phyloP scores from a whole-genome alignment of 2,113 vertebrate genomes.

The Scytalopus superciliaris region DNA sequence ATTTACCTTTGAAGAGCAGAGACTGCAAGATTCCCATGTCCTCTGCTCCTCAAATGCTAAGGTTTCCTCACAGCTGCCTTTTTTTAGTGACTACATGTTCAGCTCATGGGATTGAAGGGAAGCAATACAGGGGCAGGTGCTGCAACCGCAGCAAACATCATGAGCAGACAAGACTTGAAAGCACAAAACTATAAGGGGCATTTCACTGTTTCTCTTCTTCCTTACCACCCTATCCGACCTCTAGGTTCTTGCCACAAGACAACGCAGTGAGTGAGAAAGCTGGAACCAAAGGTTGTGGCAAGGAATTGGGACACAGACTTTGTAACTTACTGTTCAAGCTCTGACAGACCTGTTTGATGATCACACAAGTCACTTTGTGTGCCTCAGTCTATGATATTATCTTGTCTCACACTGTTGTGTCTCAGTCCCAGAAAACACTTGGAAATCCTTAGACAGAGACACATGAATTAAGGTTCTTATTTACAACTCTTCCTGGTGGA shows the following conservation, averaged over 20 bases:
- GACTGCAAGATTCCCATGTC: not conserved
- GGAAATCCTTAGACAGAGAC: not conserved
- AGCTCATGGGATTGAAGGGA: not conserved
- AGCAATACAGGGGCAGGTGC: not conserved
- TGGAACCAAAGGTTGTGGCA: not conserved
- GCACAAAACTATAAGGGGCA: not conserved
- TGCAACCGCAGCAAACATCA: not conserved
- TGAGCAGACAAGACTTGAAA: not conserved
- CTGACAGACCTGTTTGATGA: not conserved
- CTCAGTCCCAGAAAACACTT: not conserved
- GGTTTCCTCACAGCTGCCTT: not conserved
- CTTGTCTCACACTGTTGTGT: not conserved
- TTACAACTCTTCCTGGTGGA: not conserved
- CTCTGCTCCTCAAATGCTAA: not conserved
- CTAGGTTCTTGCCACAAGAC: not conserved
- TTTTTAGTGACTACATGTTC: not conserved
- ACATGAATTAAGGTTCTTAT: not conserved
- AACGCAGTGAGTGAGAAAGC: not conserved
- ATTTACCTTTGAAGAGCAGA: not conserved
- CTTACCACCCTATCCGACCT: not conserved
- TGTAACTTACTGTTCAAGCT: not conserved
- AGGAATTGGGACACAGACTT: not conserved
- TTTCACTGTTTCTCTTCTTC: not conserved
- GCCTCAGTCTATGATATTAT: not conserved
- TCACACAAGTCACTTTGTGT: not conserved